Percentiles rank a stretch among this genome's conserved stretches.
phyloP scores from a whole-genome alignment of 2,797 vertebrate genomes.

The Ispidina lecontei region DNA sequence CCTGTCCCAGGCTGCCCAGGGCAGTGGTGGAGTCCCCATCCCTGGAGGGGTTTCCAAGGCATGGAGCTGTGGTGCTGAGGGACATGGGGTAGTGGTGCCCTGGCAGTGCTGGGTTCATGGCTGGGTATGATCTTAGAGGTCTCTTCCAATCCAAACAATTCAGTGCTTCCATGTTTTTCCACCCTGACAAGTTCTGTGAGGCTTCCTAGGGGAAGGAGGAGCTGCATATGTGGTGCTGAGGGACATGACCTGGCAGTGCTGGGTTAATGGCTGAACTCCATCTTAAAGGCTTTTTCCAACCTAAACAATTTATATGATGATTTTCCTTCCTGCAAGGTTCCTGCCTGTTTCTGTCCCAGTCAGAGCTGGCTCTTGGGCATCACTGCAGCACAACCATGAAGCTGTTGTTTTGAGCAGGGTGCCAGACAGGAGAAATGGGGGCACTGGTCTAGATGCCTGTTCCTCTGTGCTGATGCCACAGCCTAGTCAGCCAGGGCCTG shows the following conservation, averaged over 20 bases:
- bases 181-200: no score
- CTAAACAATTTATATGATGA: neutral
- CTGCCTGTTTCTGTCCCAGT: neutral
- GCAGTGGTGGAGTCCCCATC: neutral
- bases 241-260: neutral
- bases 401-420: fast-evolving
- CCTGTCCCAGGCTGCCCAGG: neutral
- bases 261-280: neutral
- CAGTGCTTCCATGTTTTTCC: no score
- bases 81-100: neutral
- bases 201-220: no score
- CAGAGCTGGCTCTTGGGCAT: neutral
- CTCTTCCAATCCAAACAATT: neutral
- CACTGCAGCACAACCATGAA: neutral
- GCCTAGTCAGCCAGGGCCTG: neutral
- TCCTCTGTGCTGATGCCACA: neutral
- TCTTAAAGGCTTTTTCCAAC: neutral
- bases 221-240: neutral
- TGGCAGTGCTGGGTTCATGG: neutral
- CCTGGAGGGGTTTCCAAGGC: neutral
- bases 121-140: neutral
- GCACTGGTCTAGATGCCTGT: neutral
- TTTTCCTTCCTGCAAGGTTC: neutral
- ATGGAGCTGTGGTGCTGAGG: neutral
- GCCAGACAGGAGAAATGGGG: neutral